These are phyloP conservation scores for Platichthys flesus DNA, from an alignment of 2,113 vertebrate genomes.

Conservation along the genomic window DNA sequence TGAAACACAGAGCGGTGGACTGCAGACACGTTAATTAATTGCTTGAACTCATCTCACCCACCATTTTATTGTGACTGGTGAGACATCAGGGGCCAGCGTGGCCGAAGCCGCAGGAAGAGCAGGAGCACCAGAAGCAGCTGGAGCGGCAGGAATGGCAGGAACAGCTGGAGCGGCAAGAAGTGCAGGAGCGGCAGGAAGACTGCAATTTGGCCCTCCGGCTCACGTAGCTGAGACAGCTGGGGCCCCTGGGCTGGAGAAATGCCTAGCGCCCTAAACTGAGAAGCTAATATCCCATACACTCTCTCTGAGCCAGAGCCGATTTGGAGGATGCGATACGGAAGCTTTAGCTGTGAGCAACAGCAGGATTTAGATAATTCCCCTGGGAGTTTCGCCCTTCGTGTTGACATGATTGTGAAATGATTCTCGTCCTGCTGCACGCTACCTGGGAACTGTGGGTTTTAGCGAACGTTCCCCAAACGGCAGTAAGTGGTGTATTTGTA, in stretches of 20 bases:
- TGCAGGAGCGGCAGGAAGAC: not conserved
- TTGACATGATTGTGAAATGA: not conserved
- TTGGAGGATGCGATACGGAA: not conserved
- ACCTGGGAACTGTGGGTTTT: not conserved
- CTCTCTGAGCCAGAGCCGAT: not conserved
- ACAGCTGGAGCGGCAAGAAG: slow-evolving; percentile 3
- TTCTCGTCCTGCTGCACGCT: not conserved
- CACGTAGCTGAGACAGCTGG: not conserved
- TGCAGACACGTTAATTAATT: not conserved
- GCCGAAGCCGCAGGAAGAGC: not conserved
- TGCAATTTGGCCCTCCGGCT: not conserved
- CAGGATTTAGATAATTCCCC: not conserved
- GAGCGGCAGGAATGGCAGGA: slow-evolving; percentile 1
- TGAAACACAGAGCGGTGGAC: not conserved
- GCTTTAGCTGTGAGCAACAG: not conserved
- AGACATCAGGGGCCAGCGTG: not conserved
- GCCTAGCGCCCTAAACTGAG: not conserved
- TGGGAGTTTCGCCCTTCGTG: not conserved
- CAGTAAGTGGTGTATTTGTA: not conserved
- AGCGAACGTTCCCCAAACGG: not conserved
- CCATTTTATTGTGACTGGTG: not conserved
- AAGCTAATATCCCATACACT: not conserved
- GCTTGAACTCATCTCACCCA: not conserved
- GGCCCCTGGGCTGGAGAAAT: not conserved
- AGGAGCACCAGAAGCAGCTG: slow-evolving; percentile 5